Base-by-base conservation (phyloP, 1,140 invertebrate genomes). In the Oedothorax gibbosus region DNA sequence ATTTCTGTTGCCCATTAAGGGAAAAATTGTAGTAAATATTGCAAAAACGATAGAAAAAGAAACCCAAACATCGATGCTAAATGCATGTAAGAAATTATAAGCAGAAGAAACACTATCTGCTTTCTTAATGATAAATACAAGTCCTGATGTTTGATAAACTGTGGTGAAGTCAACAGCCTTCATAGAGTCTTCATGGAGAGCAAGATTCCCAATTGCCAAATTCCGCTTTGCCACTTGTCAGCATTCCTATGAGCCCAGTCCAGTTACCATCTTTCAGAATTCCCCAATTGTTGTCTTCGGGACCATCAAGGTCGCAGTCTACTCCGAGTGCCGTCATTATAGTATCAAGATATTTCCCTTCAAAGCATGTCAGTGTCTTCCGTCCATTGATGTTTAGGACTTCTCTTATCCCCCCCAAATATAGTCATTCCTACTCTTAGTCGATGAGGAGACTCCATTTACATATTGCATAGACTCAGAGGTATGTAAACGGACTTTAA, bases 101-200 rank as follows among this genome's bases (percentile, higher is more conserved):
- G 53, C 54, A 12, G 53, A 8, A 6, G 72, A 57, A 5, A 60
- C 3, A 15, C 35, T 14, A 8, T 14, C 54, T 7, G 72, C 18
- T 57, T 57, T 75, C 20, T 75, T 12, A 8, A 57, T 57, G 35
- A 75, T 8, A 14, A 75, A 75, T 15, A 56, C 57, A 12, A 75
- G 11, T 7, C 54, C 72, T 20, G 56, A 20, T 9, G 15, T 21
- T 6, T 18, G 56, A n/a, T 51, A 35, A 21, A 56, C 11, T 8
- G 54, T 75, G 14, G 53, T 75, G 72, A 75, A 75, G 21, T 75
- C 72, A 15, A 75, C 72, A 9, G 56, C 72, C 18, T n/a, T 57
- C 14, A 7, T 11, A 15, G 20, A 56, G 18, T 75, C 72, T 21
- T 75, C 18, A 8, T 20, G n/a, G 8, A 57, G 8, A 14, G 12